These are phyloP conservation scores for Paracanthobrama guichenoti DNA, from an alignment of 2,113 vertebrate genomes.

Conservation along the genomic window DNA sequence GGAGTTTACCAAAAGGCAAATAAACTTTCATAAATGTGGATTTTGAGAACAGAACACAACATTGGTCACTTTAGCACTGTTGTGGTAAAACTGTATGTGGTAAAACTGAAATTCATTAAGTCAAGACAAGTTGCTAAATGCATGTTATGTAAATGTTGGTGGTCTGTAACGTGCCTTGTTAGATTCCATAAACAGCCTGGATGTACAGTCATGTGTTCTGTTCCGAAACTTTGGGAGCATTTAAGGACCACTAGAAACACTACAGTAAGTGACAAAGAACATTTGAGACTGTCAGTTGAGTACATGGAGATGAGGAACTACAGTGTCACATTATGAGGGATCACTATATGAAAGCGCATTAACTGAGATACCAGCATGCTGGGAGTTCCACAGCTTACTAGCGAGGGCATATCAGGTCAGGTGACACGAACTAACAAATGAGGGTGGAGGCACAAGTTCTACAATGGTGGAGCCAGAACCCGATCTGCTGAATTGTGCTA, in stretches of 20 bases:
- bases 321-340: conserved; percentile 7
- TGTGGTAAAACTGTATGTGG: too few species aligned
- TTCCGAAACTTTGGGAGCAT: background rate
- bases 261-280: background rate
- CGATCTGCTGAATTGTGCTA: background rate
- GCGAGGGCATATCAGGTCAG: background rate
- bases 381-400: background rate
- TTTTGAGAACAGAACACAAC: background rate
- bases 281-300: background rate
- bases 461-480: background rate
- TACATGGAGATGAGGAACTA: too few species aligned
- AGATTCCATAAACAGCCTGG: background rate
- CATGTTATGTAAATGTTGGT: background rate
- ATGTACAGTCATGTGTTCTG: background rate
- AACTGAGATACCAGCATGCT: background rate
- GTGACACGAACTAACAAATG: background rate
- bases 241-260: background rate
- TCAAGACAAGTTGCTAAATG: background rate
- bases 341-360: background rate
- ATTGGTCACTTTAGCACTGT: background rate
- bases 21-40: background rate
- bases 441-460: background rate
- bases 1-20: background rate
- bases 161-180: background rate
- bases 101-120: background rate